These are phyloP conservation scores for Octodon degus DNA, from an alignment of 2,113 vertebrate species.

Conservation along the genomic window DNA sequence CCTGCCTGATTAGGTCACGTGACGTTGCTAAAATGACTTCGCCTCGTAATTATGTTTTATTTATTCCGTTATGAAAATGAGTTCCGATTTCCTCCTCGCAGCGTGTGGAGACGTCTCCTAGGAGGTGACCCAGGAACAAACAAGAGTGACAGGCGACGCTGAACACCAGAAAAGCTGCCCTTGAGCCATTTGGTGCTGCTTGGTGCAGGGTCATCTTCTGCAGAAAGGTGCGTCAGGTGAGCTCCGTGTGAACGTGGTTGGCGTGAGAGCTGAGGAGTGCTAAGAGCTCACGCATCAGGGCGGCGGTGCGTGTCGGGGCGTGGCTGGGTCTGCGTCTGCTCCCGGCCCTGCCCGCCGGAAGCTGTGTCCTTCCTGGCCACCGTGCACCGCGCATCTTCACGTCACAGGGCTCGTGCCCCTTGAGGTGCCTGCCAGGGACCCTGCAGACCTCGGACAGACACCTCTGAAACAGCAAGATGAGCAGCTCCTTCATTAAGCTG, in stretches of 20 bases:
- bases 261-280: neutral
- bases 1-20: neutral
- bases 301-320: neutral
- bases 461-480: neutral
- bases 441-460: neutral
- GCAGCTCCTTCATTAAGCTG: neutral
- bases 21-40: neutral
- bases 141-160: too few relatives aligned
- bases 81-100: neutral
- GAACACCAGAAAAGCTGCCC: neutral
- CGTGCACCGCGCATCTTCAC: neutral
- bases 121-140: neutral
- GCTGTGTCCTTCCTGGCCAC: neutral
- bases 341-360: neutral
- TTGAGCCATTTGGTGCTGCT: neutral
- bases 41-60: constrained; percentile 51
- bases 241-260: too few relatives aligned
- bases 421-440: neutral
- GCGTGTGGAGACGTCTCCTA: neutral
- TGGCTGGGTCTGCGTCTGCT: neutral
- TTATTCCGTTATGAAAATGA: constrained; percentile 64
- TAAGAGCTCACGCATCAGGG: neutral
- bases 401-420: too few relatives aligned
- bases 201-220: too few relatives aligned
- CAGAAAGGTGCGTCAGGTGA: neutral